These are phyloP conservation scores for Silurus meridionalis DNA, from an alignment of 2,113 vertebrate genomes.

Conservation along the genomic window DNA sequence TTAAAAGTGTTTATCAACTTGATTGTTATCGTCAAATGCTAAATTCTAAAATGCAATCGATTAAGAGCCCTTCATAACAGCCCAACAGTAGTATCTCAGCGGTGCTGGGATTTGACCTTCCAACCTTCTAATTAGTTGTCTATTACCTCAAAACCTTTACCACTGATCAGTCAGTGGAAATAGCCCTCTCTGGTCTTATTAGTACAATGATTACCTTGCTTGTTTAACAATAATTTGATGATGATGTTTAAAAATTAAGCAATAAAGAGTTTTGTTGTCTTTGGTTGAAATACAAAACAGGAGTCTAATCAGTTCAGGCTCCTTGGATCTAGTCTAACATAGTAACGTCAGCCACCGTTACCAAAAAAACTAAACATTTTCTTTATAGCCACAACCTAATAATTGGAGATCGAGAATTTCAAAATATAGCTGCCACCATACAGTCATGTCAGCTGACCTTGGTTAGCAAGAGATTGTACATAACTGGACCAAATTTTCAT, in stretches of 20 bases:
- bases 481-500: background rate
- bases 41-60: too few relatives aligned
- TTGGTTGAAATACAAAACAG: background rate
- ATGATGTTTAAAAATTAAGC: background rate
- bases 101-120: background rate
- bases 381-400: background rate
- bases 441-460: background rate
- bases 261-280: background rate
- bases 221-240: background rate
- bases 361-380: background rate
- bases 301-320: background rate
- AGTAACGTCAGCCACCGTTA: background rate
- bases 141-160: background rate
- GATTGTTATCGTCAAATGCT: too few relatives aligned
- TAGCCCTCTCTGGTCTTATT: background rate
- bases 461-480: background rate
- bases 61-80: too few relatives aligned
- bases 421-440: background rate
- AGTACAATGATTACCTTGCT: background rate
- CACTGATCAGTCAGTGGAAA: background rate
- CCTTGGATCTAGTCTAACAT: background rate
- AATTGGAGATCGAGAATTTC: background rate
- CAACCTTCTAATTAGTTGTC: background rate
- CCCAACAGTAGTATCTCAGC: background rate
- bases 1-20: too few relatives aligned